Percentiles rank a stretch among this genome's conserved stretches.
Conservation (phyloP, 2,113 vertebrate genomes). For the Oryzias woworae region DNA sequence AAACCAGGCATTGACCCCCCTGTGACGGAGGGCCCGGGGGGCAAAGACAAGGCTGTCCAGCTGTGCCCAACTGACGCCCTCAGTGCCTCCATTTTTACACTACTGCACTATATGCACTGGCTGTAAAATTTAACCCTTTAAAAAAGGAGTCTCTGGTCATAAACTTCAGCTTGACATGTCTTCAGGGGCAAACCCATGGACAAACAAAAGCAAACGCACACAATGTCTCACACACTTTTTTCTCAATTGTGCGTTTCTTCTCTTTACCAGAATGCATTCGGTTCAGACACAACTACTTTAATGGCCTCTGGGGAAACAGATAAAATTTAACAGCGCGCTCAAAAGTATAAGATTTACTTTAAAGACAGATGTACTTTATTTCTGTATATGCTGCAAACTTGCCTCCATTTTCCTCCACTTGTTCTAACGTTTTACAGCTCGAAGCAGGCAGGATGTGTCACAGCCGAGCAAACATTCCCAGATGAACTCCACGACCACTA, state of each 20-base stretch:
- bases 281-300: slow-evolving; percentile 44
- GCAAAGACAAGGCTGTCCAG: slow-evolving; percentile 75
- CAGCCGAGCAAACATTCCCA: slow-evolving; percentile 63
- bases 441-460: slow-evolving; percentile 64
- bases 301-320: slow-evolving; percentile 3
- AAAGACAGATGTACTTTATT: slow-evolving; percentile 28
- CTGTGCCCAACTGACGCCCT: slow-evolving; percentile 63
- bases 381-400: slow-evolving; percentile 28
- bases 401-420: slow-evolving; percentile 41
- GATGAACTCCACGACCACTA: slow-evolving; percentile 66
- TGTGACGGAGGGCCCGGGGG: slow-evolving; percentile 61
- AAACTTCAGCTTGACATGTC: slow-evolving; percentile 51
- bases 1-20: slow-evolving; percentile 76
- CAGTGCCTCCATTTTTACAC: slow-evolving; percentile 48
- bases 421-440: slow-evolving; percentile 50
- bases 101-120: slow-evolving; percentile 47
- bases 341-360: slow-evolving; percentile 7
- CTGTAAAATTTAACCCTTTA: slow-evolving; percentile 58
- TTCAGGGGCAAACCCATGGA: slow-evolving; percentile 45
- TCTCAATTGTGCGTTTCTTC: slow-evolving; percentile 24
- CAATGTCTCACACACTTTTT: slow-evolving; percentile 39
- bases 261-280: slow-evolving; percentile 45
- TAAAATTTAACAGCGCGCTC: slow-evolving; percentile 2
- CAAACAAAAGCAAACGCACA: slow-evolving; percentile 57
- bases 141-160: slow-evolving; percentile 42